A percentile compares a stretch with the other conserved stretches of the same genome.
phyloP scores from a whole-genome alignment of 2,113 vertebrate species.

The Aptenodytes forsteri region DNA sequence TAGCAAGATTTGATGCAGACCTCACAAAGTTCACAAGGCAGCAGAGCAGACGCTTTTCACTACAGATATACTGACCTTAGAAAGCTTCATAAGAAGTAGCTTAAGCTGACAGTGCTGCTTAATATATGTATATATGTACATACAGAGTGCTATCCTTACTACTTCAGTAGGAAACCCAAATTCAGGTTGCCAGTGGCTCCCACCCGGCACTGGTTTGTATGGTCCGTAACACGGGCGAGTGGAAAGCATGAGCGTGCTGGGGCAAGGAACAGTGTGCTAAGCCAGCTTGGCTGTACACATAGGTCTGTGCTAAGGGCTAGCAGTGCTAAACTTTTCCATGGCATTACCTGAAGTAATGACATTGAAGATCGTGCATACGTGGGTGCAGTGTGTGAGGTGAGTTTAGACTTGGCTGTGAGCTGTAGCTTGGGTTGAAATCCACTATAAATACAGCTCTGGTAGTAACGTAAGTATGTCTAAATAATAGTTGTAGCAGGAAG shows the following conservation, averaged over 20 bases:
- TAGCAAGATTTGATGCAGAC: background rate
- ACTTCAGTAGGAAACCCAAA: background rate
- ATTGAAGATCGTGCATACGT: rapidly evolving
- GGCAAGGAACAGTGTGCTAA: background rate
- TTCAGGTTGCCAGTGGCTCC: background rate
- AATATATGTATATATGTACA: rapidly evolving
- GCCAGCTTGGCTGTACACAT: background rate
- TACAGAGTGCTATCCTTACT: background rate
- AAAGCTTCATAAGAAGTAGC: background rate
- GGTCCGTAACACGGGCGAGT: background rate
- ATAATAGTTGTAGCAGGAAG: background rate
- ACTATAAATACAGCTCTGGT: background rate
- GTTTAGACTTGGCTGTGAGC: background rate
- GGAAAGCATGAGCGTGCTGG: background rate
- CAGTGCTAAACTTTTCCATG: too few relatives aligned
- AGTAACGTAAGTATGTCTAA: background rate
- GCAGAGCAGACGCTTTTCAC: background rate
- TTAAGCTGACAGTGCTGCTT: background rate
- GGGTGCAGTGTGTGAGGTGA: background rate
- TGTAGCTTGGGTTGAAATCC: background rate
- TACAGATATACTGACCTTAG: background rate
- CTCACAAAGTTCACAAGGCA: background rate
- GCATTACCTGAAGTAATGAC: background rate
- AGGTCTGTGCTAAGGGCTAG: background rate
- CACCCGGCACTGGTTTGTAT: background rate